phyloP scores from a whole-genome alignment of 2,113 vertebrate genomes.

The Antechinus flavipes region DNA sequence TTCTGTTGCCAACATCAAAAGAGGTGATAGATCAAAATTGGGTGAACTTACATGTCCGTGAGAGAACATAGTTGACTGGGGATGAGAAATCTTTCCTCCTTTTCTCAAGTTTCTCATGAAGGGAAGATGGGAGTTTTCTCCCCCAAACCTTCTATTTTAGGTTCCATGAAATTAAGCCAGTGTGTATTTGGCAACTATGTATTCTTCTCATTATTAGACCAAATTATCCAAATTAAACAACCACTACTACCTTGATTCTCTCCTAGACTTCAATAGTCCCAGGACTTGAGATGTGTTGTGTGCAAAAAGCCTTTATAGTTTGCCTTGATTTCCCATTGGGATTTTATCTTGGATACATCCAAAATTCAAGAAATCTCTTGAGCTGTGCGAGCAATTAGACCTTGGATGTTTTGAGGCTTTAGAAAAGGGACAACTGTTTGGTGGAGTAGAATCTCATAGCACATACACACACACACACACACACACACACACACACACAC shows the following conservation, averaged over 20 bases:
- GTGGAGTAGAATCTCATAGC: not conserved
- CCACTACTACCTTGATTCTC: not conserved
- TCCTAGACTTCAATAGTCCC: not conserved
- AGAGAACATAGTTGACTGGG: not conserved
- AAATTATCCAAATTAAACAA: not conserved
- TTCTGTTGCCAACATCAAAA: no score
- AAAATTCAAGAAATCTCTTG: not conserved
- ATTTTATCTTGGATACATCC: not conserved
- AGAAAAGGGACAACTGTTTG: not conserved
- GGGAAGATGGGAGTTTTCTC: not conserved
- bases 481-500: no score
- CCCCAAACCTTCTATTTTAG: not conserved
- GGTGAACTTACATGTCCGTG: no score
- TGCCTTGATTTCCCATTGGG: not conserved
- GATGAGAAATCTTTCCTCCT: not conserved
- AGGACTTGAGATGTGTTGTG: not conserved
- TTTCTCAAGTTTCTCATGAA: not conserved
- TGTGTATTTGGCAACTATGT: not conserved
- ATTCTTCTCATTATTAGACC: not conserved
- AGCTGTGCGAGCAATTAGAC: not conserved
- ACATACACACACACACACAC: no score
- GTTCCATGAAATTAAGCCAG: not conserved
- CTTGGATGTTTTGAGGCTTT: not conserved
- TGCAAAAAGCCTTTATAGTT: not conserved
- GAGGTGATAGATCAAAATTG: no score